Conservation (phyloP, 2,888 invertebrate genomes). For the Melieria omissa region DNA sequence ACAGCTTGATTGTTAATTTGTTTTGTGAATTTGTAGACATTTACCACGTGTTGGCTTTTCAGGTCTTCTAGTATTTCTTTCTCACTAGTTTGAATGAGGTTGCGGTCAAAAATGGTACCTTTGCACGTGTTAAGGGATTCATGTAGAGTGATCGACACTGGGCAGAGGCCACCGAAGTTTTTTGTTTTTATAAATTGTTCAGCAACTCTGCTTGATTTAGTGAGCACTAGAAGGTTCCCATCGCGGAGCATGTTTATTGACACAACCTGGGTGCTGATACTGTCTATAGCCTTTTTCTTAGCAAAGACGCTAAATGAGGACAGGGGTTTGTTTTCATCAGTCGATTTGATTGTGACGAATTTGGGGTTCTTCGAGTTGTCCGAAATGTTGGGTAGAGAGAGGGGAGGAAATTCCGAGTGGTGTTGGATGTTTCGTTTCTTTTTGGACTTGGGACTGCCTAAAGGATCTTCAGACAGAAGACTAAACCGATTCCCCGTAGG, state of each 20-base stretch:
- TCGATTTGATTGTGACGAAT: background rate
- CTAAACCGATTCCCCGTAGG: too few relatives aligned
- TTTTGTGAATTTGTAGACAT: too few relatives aligned
- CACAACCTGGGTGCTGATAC: background rate
- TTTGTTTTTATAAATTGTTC: background rate
- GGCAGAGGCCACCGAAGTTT: too few relatives aligned
- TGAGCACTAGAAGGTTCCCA: background rate
- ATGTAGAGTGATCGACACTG: background rate
- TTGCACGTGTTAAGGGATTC: background rate
- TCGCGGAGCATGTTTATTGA: slow-evolving; percentile 1
- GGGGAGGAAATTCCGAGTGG: too few relatives aligned
- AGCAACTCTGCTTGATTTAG: background rate
- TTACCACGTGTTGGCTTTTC: too few relatives aligned
- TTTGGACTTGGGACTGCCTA: too few relatives aligned
- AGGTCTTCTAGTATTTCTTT: too few relatives aligned
- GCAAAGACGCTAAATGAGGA: background rate
- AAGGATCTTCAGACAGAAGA: too few relatives aligned
- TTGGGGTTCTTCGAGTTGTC: background rate
- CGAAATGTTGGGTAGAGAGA: too few relatives aligned
- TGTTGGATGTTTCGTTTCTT: too few relatives aligned
- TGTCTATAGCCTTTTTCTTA: background rate
- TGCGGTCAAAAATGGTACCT: background rate
- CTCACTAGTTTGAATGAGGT: too few relatives aligned
- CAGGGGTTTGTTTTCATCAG: background rate
- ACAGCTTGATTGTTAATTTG: too few relatives aligned